These are phyloP conservation scores for Lordiphosa stackelbergi DNA, from an alignment of 1,140 invertebrate species.

Conservation along the genomic window DNA sequence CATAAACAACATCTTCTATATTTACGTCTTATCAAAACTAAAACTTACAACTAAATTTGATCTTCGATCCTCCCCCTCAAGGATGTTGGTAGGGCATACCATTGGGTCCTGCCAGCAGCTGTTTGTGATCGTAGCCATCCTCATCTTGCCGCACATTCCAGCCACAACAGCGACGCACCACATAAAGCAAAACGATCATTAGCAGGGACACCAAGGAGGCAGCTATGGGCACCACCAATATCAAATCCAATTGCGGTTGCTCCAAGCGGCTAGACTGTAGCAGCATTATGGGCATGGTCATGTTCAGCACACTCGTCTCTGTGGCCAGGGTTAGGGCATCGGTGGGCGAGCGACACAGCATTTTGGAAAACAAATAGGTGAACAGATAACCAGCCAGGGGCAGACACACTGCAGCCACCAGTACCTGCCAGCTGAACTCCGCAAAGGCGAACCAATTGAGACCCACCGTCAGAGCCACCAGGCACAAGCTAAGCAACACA, in stretches of 20 bases:
- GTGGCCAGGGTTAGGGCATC: conserved; percentile 47
- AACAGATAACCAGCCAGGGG: conserved; percentile 40
- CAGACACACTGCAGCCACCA: conserved; percentile 38
- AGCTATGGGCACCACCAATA: conserved; percentile 47
- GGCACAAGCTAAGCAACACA: conserved; percentile 42
- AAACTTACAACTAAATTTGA: not conserved
- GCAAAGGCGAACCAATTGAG: conserved; percentile 47
- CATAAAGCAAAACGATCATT: conserved; percentile 36
- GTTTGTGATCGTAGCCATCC: conserved; percentile 43
- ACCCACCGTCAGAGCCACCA: conserved; percentile 47
- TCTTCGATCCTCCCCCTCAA: not conserved
- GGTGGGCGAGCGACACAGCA: conserved; percentile 44
- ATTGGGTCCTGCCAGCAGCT: conserved; percentile 31
- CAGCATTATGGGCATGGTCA: conserved; percentile 53
- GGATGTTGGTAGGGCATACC: conserved; percentile 18
- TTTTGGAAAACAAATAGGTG: conserved; percentile 37
- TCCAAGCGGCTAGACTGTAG: conserved; percentile 43
- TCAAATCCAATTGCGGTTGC: conserved; percentile 45
- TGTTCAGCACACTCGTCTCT: conserved; percentile 54
- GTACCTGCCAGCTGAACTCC: conserved; percentile 44
- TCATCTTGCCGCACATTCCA: conserved; percentile 38
- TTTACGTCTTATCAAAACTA: too few relatives aligned
- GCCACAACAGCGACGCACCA: conserved; percentile 37
- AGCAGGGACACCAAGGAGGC: conserved; percentile 37
- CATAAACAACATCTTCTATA: too few relatives aligned